Conservation (phyloP, 92 coral and sea anemone genomes). For the Epizoanthus ramosus region DNA sequence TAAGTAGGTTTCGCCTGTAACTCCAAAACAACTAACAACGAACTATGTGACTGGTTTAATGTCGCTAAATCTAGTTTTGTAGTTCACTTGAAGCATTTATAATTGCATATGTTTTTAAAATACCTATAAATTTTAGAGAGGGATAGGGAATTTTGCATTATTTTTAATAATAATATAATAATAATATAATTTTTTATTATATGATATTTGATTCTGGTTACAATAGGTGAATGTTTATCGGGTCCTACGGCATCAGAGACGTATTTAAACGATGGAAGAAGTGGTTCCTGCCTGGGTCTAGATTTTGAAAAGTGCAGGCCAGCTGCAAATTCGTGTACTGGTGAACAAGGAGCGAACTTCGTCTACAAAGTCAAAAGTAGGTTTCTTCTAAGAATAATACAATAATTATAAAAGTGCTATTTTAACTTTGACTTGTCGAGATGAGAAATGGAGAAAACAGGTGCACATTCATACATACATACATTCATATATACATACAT, state of each 20-base stretch:
- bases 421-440: too few relatives aligned
- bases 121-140: too few relatives aligned
- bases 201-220: neutral
- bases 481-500: too few relatives aligned
- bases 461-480: too few relatives aligned
- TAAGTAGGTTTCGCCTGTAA: neutral
- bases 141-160: neutral
- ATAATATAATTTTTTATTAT: neutral
- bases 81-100: too few relatives aligned
- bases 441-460: too few relatives aligned
- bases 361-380: conserved; percentile 12
- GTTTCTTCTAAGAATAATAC: neutral
- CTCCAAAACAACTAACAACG: neutral
- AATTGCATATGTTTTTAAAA: too few relatives aligned
- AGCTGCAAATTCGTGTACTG: neutral
- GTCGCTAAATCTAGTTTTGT: too few relatives aligned
- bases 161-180: neutral
- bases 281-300: neutral
- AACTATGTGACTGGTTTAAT: neutral
- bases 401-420: too few relatives aligned
- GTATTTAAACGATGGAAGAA: neutral
- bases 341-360: conserved; percentile 1
- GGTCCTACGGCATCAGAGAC: neutral
- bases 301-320: conserved; percentile 2
- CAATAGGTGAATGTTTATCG: neutral